A percentile compares a stretch with the other conserved stretches of the same genome.
phyloP scores from a whole-genome alignment of 2,888 invertebrate species.

The Erebia ligea region DNA sequence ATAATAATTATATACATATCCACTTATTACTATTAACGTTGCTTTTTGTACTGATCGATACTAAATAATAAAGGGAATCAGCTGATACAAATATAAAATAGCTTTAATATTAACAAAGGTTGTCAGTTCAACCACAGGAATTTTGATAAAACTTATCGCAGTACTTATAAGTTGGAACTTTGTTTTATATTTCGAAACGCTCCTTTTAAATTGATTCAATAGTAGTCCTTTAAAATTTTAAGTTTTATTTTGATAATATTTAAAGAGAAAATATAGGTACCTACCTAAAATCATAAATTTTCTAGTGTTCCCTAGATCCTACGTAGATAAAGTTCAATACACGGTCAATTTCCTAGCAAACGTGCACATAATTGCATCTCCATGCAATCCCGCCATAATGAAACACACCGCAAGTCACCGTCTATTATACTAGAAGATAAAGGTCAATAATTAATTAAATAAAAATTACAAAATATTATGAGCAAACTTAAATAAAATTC shows the following conservation, averaged over 20 bases:
- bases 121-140: neutral
- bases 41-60: neutral
- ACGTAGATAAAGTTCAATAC: slow-evolving; percentile 3
- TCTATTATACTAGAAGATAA: neutral
- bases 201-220: neutral
- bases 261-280: no score
- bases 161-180: neutral
- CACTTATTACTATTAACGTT: neutral
- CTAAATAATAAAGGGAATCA: neutral
- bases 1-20: neutral
- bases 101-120: neutral
- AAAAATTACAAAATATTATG: no score
- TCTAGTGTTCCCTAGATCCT: neutral
- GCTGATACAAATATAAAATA: neutral
- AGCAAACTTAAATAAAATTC: no score
- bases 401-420: neutral
- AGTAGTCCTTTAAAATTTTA: neutral
- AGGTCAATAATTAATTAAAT: no score
- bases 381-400: neutral
- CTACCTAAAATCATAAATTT: neutral
- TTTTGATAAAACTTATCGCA: neutral
- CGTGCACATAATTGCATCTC: slow-evolving; percentile 7
- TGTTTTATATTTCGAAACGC: neutral
- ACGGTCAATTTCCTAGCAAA: slow-evolving; percentile 5
- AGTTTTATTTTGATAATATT: neutral